Conservation (phyloP, 2,888 invertebrate species). For the Tipula confusa region DNA sequence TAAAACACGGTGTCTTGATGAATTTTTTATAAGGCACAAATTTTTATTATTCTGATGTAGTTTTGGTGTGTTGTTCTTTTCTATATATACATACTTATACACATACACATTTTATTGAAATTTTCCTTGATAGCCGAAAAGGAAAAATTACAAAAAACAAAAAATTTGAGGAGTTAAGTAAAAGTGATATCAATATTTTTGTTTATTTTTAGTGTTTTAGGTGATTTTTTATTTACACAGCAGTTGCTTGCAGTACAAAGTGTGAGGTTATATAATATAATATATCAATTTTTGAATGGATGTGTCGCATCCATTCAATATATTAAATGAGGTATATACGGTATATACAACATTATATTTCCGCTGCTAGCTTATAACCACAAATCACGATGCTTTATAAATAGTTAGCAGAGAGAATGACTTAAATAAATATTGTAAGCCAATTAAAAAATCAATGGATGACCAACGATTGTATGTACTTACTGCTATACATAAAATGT, state of each 20-base stretch:
- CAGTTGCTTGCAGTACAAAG: background rate
- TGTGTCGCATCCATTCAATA: background rate
- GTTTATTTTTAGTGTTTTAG: background rate
- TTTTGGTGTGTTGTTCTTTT: background rate
- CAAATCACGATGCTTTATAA: background rate
- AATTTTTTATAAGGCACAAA: slow-evolving; percentile 29
- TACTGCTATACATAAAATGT: background rate
- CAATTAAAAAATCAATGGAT: slow-evolving; percentile 20
- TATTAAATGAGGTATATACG: background rate
- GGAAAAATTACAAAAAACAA: background rate
- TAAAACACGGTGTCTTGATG: slow-evolving; percentile 28
- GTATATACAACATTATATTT: background rate
- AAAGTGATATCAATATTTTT: slow-evolving; percentile 8
- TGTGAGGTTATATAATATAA: background rate
- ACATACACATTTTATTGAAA: slow-evolving; percentile 3
- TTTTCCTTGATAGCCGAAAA: background rate
- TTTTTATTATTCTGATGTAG: background rate
- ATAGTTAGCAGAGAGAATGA: background rate
- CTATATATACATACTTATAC: background rate
- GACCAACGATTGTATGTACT: background rate
- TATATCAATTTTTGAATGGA: background rate
- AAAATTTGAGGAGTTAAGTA: background rate
- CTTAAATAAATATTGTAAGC: background rate
- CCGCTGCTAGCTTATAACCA: background rate
- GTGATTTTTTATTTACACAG: background rate